Conservation (phyloP, 2,113 vertebrate genomes). For the Burhinus oedicnemus region DNA sequence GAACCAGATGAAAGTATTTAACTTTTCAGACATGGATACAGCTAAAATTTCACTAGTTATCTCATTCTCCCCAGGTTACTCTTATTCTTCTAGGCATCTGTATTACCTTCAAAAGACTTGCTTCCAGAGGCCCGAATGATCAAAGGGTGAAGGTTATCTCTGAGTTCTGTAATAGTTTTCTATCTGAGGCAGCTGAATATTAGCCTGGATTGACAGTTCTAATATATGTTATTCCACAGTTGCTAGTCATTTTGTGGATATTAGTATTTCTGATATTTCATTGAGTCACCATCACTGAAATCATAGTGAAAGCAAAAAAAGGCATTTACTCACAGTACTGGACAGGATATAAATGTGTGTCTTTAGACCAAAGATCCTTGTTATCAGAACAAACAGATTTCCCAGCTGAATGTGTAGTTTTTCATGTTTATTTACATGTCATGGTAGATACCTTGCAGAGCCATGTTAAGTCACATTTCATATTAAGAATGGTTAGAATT, state of each 20-base stretch:
- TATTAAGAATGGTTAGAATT: neutral
- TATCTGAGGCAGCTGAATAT: neutral
- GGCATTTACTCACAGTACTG: neutral
- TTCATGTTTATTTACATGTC: neutral
- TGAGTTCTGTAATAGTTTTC: neutral
- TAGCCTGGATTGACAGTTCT: slow-evolving; percentile 37
- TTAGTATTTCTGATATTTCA: slow-evolving; percentile 39
- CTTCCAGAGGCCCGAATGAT: neutral
- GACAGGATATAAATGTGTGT: neutral
- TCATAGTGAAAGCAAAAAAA: neutral
- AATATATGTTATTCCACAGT: slow-evolving; percentile 24
- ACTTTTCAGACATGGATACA: neutral
- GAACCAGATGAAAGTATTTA: neutral
- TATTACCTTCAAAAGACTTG: neutral
- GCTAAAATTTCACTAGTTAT: neutral
- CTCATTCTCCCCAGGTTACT: neutral
- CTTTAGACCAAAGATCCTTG: neutral
- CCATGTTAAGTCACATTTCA: neutral
- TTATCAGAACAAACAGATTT: neutral
- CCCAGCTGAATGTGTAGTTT: neutral
- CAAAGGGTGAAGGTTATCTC: neutral
- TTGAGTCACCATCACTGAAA: neutral
- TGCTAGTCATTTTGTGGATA: slow-evolving; percentile 16
- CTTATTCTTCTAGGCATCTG: neutral
- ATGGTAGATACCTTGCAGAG: neutral